Evolutionary conservation across 1,140 invertebrate species (phyloP).

Genomic region (Zaprionus ghesquierei): DNA sequence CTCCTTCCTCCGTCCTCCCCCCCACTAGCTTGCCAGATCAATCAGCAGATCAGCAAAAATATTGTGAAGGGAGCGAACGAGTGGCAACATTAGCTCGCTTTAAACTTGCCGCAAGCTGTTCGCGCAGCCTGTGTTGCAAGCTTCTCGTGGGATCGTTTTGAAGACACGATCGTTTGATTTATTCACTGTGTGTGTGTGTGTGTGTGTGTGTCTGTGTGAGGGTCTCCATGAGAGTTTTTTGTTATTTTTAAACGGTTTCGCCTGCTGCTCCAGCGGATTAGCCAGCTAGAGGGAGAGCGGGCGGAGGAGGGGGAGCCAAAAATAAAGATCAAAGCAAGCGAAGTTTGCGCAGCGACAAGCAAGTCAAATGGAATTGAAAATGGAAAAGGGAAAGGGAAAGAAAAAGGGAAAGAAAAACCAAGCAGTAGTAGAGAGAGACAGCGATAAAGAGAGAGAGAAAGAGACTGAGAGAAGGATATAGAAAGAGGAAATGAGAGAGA

Average conservation of each 20-base stretch:
- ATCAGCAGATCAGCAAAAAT: no score
- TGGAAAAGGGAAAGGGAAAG: neutral
- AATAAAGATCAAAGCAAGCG: constrained; percentile 33
- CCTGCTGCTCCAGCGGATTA: constrained; percentile 3
- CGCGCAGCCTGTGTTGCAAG: neutral
- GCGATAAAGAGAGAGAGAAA: no score
- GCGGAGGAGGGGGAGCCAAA: neutral
- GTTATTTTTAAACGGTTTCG: constrained; percentile 21
- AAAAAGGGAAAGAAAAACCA: no score
- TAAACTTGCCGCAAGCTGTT: neutral
- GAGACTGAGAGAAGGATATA: no score
- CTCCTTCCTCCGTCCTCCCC: no score
- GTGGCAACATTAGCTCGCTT: neutral
- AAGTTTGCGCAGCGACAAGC: no score
- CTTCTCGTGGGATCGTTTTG: neutral
- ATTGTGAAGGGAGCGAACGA: no score
- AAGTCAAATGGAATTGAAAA: neutral
- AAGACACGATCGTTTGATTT: constrained; percentile 6
- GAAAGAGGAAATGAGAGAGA: no score
- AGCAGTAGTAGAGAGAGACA: no score
- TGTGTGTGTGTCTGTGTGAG: neutral
- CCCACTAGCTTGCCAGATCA: no score
- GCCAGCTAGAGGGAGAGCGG: no score
- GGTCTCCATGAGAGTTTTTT: neutral
- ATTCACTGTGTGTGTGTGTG: neutral